Evolutionary conservation across 2,888 invertebrate species (phyloP).

Genomic region (Callosobruchus maculatus): DNA sequence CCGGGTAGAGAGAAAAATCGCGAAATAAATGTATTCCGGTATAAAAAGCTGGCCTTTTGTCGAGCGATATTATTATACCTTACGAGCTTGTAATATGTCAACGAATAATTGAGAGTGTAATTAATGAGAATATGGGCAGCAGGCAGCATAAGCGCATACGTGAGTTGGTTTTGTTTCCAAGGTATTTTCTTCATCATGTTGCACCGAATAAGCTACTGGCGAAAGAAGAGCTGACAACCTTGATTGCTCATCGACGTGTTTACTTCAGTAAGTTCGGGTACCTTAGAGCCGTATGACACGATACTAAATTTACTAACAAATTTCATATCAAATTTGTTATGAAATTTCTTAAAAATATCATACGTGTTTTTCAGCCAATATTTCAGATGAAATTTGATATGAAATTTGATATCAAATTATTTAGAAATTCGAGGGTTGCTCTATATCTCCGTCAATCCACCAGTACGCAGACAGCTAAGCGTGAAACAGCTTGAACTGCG

Average conservation of each 20-base stretch:
- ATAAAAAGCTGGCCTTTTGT: background rate
- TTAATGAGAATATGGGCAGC: background rate
- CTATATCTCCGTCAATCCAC: too few relatives aligned
- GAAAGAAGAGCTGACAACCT: background rate
- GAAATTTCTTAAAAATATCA: too few relatives aligned
- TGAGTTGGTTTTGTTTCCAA: background rate
- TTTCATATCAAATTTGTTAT: too few relatives aligned
- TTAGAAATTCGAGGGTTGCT: too few relatives aligned
- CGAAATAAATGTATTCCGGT: background rate
- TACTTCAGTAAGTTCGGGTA: too few relatives aligned
- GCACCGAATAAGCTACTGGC: background rate
- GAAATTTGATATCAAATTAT: too few relatives aligned
- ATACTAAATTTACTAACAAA: too few relatives aligned
- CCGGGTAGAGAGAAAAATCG: background rate
- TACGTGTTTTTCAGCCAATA: too few relatives aligned
- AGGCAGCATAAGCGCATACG: background rate
- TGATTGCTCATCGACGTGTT: background rate
- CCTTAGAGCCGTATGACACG: too few relatives aligned
- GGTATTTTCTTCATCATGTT: background rate
- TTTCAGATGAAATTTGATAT: too few relatives aligned
- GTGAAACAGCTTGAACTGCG: too few relatives aligned
- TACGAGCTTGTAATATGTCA: background rate
- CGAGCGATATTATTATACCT: background rate
- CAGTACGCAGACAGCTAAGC: too few relatives aligned
- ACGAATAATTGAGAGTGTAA: background rate